These are phyloP conservation scores for Tuberolachnus salignus DNA, from an alignment of 2,888 invertebrate genomes.

Conservation along the genomic window DNA sequence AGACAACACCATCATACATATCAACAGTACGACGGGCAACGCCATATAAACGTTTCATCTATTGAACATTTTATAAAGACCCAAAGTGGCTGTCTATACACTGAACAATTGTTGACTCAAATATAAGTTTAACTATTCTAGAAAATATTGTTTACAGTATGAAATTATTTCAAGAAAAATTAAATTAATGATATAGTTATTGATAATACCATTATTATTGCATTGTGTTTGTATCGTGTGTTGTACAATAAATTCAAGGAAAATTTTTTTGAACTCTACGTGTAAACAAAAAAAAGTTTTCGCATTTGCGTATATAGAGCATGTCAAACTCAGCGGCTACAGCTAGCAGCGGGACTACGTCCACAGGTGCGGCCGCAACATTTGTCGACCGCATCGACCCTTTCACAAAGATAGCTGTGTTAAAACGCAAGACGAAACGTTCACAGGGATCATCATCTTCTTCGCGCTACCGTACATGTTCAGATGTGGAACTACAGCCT, in stretches of 20 bases:
- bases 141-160: constrained; percentile 3
- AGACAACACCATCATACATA: constrained; percentile 32
- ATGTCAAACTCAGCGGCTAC: constrained; percentile 53
- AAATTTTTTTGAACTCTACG: neutral
- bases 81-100: neutral
- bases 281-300: constrained; percentile 17
- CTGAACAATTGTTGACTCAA: constrained; percentile 7
- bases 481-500: constrained; percentile 95
- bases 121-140: neutral
- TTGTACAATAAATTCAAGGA: constrained; percentile 2
- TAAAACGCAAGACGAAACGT: constrained; percentile 97
- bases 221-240: neutral
- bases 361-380: constrained; percentile 69
- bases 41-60: neutral
- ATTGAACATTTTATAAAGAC: constrained; percentile 9
- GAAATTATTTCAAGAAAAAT: constrained; percentile 9
- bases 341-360: constrained; percentile 33
- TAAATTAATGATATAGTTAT: constrained; percentile 7
- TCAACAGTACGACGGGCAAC: constrained; percentile 7
- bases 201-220: neutral
- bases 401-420: constrained; percentile 90
- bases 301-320: constrained; percentile 43
- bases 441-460: constrained; percentile 99
- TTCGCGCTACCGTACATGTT: constrained; percentile 96
- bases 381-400: constrained; percentile 99